These are phyloP conservation scores for Popillia japonica DNA, from an alignment of 1,140 invertebrate species.

Conservation along the genomic window DNA sequence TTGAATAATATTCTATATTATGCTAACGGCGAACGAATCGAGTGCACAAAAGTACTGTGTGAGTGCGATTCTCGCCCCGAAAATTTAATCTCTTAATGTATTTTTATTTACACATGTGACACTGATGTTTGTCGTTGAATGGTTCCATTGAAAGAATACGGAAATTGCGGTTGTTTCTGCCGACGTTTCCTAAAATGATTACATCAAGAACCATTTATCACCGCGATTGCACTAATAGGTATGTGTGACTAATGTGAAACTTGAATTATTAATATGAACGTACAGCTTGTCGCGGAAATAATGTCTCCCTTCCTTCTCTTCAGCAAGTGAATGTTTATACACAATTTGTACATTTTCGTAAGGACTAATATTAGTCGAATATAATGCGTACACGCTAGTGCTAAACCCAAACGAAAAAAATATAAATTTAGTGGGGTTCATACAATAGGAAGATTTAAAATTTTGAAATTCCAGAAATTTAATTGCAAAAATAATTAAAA, in stretches of 20 bases:
- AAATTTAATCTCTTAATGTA: background rate
- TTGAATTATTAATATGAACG: no score
- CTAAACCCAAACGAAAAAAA: no score
- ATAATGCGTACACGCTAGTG: no score
- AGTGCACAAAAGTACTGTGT: background rate
- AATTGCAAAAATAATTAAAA: no score
- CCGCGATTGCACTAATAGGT: background rate
- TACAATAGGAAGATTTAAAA: no score
- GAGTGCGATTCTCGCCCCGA: background rate
- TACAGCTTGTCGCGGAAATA: no score
- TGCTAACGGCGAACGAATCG: background rate
- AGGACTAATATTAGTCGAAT: no score
- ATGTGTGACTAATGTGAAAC: background rate
- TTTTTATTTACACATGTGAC: background rate
- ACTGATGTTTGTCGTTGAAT: background rate
- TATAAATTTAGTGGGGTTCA: no score
- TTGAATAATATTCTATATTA: background rate
- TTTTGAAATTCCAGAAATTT: no score
- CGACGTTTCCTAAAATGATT: constrained; percentile 14
- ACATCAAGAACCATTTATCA: constrained; percentile 1
- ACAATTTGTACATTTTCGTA: no score
- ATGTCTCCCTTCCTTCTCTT: no score
- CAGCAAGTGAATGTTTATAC: no score
- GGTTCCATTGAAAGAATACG: background rate
- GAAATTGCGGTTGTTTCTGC: constrained; percentile 3